Percentiles rank a stretch among this genome's conserved stretches.
Conservation (phyloP, 2,888 invertebrate species). For the Caenorhabditis panamensis region DNA sequence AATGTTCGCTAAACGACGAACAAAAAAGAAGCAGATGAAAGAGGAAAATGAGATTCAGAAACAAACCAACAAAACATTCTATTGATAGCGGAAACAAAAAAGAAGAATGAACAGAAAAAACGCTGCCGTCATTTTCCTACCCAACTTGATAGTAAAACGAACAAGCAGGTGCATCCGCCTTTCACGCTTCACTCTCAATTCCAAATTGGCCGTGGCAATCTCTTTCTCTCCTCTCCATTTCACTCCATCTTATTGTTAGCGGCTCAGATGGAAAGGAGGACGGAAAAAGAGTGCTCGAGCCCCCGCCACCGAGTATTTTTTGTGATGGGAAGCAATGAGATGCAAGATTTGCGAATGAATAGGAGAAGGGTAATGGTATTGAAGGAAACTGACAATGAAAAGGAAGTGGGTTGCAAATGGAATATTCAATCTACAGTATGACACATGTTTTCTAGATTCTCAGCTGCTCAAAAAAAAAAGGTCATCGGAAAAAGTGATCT, state of each 20-base stretch:
- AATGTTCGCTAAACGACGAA: too few relatives aligned
- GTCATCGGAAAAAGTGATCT: too few relatives aligned
- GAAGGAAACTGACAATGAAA: not conserved
- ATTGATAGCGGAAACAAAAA: not conserved
- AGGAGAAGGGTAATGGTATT: conserved; percentile 7
- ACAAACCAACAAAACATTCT: not conserved
- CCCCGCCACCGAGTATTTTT: not conserved
- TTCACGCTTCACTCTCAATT: conserved; percentile 13
- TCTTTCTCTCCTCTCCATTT: conserved; percentile 6
- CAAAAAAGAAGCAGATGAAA: too few relatives aligned
- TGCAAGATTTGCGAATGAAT: not conserved
- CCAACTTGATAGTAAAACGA: conserved; percentile 2
- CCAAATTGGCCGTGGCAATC: conserved; percentile 17
- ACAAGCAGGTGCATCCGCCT: not conserved
- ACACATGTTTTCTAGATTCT: too few relatives aligned
- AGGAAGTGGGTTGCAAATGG: not conserved
- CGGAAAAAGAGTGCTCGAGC: conserved; percentile 9
- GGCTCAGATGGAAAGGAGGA: conserved; percentile 4
- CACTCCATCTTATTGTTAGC: conserved; percentile 18
- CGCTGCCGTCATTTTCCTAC: not conserved
- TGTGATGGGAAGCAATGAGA: conserved; percentile 17
- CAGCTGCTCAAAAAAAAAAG: too few relatives aligned
- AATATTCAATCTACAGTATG: too few relatives aligned
- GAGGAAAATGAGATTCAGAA: too few relatives aligned
- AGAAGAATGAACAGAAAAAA: not conserved